phyloP scores from a whole-genome alignment of 2,113 vertebrate species.

The Gobiocypris rarus region DNA sequence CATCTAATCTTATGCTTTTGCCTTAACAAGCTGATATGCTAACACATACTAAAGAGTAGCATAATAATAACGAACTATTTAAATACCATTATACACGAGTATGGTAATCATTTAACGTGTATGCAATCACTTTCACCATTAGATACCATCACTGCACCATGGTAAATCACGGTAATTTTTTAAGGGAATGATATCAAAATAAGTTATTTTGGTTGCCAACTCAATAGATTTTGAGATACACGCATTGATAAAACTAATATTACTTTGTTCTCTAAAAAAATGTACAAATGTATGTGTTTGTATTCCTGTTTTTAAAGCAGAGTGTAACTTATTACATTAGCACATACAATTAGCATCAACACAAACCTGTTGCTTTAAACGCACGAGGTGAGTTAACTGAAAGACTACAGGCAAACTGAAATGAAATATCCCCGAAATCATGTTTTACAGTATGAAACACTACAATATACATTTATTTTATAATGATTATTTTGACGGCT shows the following conservation, averaged over 20 bases:
- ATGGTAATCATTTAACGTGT: background rate
- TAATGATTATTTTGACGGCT: background rate
- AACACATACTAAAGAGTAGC: background rate
- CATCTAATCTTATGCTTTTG: background rate
- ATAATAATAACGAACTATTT: background rate
- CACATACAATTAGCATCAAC: background rate
- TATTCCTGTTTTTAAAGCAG: background rate
- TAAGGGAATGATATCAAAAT: background rate
- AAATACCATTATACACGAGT: background rate
- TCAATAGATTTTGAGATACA: background rate
- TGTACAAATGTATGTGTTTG: background rate
- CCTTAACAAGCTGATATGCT: background rate
- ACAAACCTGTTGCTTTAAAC: constrained; percentile 15
- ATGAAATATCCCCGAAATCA: background rate
- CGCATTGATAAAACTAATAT: background rate
- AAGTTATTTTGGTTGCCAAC: background rate
- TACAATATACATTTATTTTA: background rate
- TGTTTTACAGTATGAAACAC: background rate
- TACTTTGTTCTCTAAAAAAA: background rate
- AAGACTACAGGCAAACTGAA: background rate
- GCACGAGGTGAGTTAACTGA: background rate
- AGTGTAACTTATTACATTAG: background rate
- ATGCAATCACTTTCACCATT: background rate
- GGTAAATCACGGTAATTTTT: background rate
- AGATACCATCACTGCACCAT: background rate